Evolutionary conservation across 1,140 invertebrate genomes (phyloP), one percentile per base, ranked within the genome.

Genomic region (Paraescarpia echinospica): DNA sequence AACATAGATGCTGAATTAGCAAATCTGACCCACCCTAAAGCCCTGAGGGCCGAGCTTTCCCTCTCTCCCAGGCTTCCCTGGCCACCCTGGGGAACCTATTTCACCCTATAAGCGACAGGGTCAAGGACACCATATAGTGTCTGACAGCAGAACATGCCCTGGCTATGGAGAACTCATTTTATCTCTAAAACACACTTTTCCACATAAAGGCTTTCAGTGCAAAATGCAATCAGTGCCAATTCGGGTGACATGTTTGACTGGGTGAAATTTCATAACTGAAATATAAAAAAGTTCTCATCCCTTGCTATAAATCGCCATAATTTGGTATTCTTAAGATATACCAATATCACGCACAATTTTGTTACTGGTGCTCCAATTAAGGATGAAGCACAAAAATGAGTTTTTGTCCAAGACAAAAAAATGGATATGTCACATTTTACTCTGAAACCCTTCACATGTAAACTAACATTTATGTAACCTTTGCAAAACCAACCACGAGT

Each of bases 11-110:
- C 59, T 1, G 59, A 77, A 77, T 77, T 18, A 77, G 59, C 59
- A 77, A 77, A 77, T 77, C 59, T 77, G 59, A 77, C 59, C 59
- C 59, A 77, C 59, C 59, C 59, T 77, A 77, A 77, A 77, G 59
- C 59, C 59, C 59, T 77, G 59, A 18, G 59, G 59, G 14, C 59
- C 59, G 59, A 18, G 27, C 59, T 77, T 77, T 1, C 59, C 59
- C 59, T 18, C 59, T 77, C 59, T 18, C 12, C 59, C 59, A 77
- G 59, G 59, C 59, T 77, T 77, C 27, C 59, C 59, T 22, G 59
- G 59, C 59, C 59, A 77, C 12, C 59, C 59, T 77, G 59, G 59
- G 59, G 59, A 77, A 77, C 59, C 59, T 77, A 77, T 77, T 77
- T 77, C 59, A 77, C 59, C 59, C 59, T 77, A 77, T 77, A 77